phyloP scores from a whole-genome alignment of 2,797 vertebrate genomes.

The Syndactyla subalaris region DNA sequence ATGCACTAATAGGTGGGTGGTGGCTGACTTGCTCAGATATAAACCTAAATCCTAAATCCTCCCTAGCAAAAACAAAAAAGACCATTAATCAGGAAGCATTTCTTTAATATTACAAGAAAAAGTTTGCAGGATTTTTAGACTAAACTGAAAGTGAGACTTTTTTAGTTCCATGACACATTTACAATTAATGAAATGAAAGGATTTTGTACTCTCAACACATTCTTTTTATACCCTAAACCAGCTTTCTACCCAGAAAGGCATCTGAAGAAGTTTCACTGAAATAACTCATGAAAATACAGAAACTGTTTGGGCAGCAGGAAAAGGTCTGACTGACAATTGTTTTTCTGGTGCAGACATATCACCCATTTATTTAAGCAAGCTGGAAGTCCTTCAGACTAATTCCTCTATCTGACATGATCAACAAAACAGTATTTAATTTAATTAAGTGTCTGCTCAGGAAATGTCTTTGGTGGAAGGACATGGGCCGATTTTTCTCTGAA shows the following conservation, averaged over 20 bases:
- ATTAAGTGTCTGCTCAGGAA: neutral
- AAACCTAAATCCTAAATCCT: slow-evolving; percentile 92
- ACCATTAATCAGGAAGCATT: neutral
- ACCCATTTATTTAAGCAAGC: neutral
- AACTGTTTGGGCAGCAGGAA: neutral
- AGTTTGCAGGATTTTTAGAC: neutral
- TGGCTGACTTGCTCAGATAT: slow-evolving; percentile 97
- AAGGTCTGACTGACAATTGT: neutral
- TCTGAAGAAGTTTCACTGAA: neutral
- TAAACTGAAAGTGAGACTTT: neutral
- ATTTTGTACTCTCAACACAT: neutral
- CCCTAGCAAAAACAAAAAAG: slow-evolving; percentile 75
- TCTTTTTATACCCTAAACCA: neutral
- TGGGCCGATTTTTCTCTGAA: neutral
- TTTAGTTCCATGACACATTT: neutral
- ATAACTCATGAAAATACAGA: neutral
- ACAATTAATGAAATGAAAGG: neutral
- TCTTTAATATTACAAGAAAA: neutral
- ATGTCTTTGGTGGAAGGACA: neutral
- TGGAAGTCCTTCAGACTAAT: neutral
- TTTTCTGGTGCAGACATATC: neutral
- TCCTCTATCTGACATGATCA: neutral
- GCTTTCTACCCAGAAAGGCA: neutral
- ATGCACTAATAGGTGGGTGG: slow-evolving; percentile 95
- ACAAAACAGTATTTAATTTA: neutral